These are phyloP conservation scores for Micoletzkya japonica DNA, from an alignment of 2,888 invertebrate species.

Conservation along the genomic window DNA sequence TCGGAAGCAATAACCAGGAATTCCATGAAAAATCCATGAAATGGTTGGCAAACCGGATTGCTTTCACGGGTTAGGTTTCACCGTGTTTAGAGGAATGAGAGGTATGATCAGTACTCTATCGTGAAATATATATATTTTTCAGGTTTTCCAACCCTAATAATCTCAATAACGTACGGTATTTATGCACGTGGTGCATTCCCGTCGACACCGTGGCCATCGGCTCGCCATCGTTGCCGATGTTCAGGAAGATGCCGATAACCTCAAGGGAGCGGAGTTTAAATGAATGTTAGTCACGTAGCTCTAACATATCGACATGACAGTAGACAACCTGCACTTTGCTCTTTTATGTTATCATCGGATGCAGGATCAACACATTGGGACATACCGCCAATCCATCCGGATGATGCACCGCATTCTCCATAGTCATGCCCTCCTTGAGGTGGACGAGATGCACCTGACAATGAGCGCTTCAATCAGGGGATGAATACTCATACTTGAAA, in stretches of 20 bases:
- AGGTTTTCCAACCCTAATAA: background rate
- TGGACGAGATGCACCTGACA: constrained; percentile 60
- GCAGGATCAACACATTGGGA: background rate
- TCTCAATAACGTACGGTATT: background rate
- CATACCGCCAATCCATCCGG: constrained; percentile 51
- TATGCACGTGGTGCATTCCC: background rate
- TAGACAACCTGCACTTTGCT: too few relatives aligned
- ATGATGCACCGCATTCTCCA: constrained; percentile 39
- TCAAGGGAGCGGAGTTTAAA: background rate
- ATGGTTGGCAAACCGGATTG: too few relatives aligned
- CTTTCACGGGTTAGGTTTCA: too few relatives aligned
- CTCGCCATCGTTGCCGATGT: constrained; percentile 40
- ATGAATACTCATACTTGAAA: background rate
- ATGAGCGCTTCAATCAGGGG: background rate
- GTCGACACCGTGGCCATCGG: constrained; percentile 12
- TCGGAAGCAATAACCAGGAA: background rate
- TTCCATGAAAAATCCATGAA: too few relatives aligned
- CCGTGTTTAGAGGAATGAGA: too few relatives aligned
- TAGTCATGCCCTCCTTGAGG: constrained; percentile 48
- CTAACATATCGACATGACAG: background rate
- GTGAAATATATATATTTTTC: too few relatives aligned
- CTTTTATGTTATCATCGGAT: too few relatives aligned
- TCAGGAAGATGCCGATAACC: constrained; percentile 58
- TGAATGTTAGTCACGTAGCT: background rate
- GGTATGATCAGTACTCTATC: too few relatives aligned